These are phyloP conservation scores for Drosophila tropicalis DNA, from an alignment of 1,140 invertebrate species.

Conservation along the genomic window DNA sequence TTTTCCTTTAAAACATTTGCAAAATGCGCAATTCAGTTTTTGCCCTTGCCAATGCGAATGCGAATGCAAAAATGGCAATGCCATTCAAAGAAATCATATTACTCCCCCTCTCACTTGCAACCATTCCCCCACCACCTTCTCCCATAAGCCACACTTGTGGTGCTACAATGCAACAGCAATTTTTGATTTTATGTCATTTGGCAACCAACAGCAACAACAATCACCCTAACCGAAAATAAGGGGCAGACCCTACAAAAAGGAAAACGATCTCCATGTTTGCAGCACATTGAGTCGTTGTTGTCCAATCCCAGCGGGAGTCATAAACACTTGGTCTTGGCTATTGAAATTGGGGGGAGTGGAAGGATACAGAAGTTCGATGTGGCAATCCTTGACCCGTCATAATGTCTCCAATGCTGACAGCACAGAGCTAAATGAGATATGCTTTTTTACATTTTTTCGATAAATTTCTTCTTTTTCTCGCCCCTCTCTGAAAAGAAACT, in stretches of 20 bases:
- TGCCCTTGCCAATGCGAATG: slow-evolving; percentile 37
- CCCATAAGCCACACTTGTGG: slow-evolving; percentile 24
- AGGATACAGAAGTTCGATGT: slow-evolving; percentile 52
- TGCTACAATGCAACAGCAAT: slow-evolving; percentile 47
- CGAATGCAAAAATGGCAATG: slow-evolving; percentile 38
- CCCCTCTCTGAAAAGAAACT: slow-evolving; percentile 13
- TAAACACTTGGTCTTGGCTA: slow-evolving; percentile 63
- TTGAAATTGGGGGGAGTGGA: slow-evolving; percentile 43
- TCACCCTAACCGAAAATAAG: slow-evolving; percentile 21
- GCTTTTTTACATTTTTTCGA: slow-evolving; percentile 79
- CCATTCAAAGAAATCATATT: slow-evolving; percentile 72
- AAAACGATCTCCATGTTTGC: slow-evolving; percentile 62
- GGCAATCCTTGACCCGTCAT: slow-evolving; percentile 79
- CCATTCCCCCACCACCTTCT: neutral
- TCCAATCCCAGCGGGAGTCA: slow-evolving; percentile 69
- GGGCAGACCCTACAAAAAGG: slow-evolving; percentile 35
- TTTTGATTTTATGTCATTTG: slow-evolving; percentile 66
- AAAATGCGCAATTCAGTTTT: slow-evolving; percentile 3
- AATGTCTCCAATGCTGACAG: slow-evolving; percentile 62
- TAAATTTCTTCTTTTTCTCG: slow-evolving; percentile 55
- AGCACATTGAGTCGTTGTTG: slow-evolving; percentile 68
- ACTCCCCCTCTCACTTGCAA: slow-evolving; percentile 33
- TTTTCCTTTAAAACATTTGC: neutral
- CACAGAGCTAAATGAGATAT: slow-evolving; percentile 78
- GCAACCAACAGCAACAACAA: slow-evolving; percentile 27